Percentiles rank a stretch among this genome's conserved stretches.
These are phyloP conservation scores for Embiotoca jacksoni DNA, from an alignment of 2,113 vertebrate species.

Conservation along the genomic window DNA sequence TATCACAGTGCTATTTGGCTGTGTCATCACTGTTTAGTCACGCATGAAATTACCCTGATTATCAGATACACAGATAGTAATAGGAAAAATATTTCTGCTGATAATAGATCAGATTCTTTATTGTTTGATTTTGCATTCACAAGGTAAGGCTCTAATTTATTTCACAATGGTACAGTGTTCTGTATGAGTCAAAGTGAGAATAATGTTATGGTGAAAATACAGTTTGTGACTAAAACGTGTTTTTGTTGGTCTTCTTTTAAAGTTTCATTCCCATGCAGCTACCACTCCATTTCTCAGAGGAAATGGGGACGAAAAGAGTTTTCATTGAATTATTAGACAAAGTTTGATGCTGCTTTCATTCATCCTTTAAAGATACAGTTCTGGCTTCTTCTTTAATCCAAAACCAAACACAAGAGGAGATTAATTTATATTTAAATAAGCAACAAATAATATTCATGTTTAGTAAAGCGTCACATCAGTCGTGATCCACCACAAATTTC, in stretches of 20 bases:
- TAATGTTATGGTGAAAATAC: conserved; percentile 11
- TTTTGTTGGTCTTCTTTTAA: too few relatives aligned
- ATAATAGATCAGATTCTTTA: conserved; percentile 25
- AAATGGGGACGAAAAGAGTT: neutral
- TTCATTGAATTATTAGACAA: neutral
- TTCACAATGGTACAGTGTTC: neutral
- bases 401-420: too few relatives aligned
- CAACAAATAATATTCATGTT: too few relatives aligned
- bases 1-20: conserved; percentile 7
- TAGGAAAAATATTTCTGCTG: conserved; percentile 18
- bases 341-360: conserved; percentile 3
- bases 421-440: too few relatives aligned
- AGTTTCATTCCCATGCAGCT: conserved; percentile 9
- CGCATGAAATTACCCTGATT: conserved; percentile 58
- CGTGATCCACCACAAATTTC: too few relatives aligned
- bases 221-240: neutral
- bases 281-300: neutral
- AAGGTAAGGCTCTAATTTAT: conserved; percentile 7
- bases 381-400: conserved; percentile 8
- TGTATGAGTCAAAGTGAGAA: conserved; percentile 12
- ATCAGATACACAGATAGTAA: conserved; percentile 25
- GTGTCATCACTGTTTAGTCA: conserved; percentile 44
- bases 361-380: neutral
- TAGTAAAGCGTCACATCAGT: too few relatives aligned
- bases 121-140: conserved; percentile 36